These are phyloP conservation scores for Bhutanitis thaidina DNA, from an alignment of 2,888 invertebrate species.

Conservation along the genomic window DNA sequence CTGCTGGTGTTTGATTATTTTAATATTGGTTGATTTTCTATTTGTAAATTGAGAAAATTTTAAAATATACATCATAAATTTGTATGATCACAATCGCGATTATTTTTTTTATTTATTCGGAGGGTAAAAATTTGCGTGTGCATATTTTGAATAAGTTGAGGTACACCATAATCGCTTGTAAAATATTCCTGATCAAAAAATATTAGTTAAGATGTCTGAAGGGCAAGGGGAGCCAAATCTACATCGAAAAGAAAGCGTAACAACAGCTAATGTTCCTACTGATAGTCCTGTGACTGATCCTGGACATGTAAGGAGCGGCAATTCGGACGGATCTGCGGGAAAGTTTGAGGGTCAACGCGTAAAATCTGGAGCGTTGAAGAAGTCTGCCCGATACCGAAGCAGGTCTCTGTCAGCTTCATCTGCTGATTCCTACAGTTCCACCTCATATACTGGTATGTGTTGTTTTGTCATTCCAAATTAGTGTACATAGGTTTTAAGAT, in stretches of 20 bases:
- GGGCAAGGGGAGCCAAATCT: conserved; percentile 59
- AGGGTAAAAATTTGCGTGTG: too few species aligned
- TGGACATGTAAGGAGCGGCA: conserved; percentile 78
- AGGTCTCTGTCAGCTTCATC: conserved; percentile 96
- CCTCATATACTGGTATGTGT: conserved; percentile 80
- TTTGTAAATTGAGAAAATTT: conserved; percentile 24
- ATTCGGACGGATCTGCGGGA: conserved; percentile 54
- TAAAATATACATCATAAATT: neutral
- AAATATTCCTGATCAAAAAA: neutral
- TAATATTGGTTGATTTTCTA: conserved; percentile 48
- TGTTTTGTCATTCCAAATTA: too few species aligned
- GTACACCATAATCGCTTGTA: neutral
- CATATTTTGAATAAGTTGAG: too few species aligned
- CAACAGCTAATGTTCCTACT: conserved; percentile 76
- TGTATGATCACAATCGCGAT: too few species aligned
- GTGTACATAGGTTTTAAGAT: too few species aligned
- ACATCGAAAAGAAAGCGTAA: conserved; percentile 63
- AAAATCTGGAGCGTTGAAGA: conserved; percentile 89
- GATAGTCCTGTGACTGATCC: conserved; percentile 90
- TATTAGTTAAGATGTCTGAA: conserved; percentile 52
- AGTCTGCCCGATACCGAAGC: conserved; percentile 92
- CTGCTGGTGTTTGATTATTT: conserved; percentile 48
- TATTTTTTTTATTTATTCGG: too few species aligned
- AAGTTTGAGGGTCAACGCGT: conserved; percentile 69
- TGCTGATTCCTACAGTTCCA: conserved; percentile 96